These are phyloP conservation scores for Macropodus opercularis DNA, from an alignment of 2,797 vertebrate species.

Conservation along the genomic window DNA sequence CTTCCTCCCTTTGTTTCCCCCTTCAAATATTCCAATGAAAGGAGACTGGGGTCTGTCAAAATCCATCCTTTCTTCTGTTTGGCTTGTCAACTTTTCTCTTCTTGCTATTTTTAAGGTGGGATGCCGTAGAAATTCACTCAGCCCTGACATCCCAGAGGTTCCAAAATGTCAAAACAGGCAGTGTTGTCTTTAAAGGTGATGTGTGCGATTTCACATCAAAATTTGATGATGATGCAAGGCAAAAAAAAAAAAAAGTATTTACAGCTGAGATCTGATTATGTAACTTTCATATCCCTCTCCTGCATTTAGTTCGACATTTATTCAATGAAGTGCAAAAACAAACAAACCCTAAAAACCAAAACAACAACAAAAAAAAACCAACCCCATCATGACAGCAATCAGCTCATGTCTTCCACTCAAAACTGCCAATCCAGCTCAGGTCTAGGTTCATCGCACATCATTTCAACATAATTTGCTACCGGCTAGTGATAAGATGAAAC, in stretches of 20 bases:
- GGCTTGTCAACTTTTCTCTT: conserved; percentile 60
- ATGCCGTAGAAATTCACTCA: conserved; percentile 68
- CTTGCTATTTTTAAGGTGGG: conserved; percentile 41
- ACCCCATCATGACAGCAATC: background rate
- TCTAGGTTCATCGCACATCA: conserved; percentile 5
- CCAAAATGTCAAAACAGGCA: conserved; percentile 61
- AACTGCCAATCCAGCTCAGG: conserved; percentile 15
- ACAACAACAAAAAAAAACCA: conserved; percentile 10
- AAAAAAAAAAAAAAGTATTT: background rate
- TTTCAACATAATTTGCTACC: conserved; percentile 18
- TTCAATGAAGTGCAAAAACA: too few relatives aligned
- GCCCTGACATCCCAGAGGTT: conserved; percentile 59
- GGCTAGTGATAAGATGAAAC: conserved; percentile 35
- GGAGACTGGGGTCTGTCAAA: conserved; percentile 70
- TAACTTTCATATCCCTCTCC: conserved; percentile 6
- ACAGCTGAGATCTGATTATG: conserved; percentile 3
- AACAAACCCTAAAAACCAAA: too few relatives aligned
- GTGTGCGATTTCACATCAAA: conserved; percentile 18
- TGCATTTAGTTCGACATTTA: too few relatives aligned
- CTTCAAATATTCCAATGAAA: conserved; percentile 68
- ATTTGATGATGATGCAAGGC: conserved; percentile 13
- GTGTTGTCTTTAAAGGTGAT: conserved; percentile 35
- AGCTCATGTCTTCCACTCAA: background rate
- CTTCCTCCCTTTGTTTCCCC: conserved; percentile 62
- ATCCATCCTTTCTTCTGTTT: conserved; percentile 68